Evolutionary conservation across 2,113 vertebrate genomes (phyloP).

Genomic region (Abramis brama): DNA sequence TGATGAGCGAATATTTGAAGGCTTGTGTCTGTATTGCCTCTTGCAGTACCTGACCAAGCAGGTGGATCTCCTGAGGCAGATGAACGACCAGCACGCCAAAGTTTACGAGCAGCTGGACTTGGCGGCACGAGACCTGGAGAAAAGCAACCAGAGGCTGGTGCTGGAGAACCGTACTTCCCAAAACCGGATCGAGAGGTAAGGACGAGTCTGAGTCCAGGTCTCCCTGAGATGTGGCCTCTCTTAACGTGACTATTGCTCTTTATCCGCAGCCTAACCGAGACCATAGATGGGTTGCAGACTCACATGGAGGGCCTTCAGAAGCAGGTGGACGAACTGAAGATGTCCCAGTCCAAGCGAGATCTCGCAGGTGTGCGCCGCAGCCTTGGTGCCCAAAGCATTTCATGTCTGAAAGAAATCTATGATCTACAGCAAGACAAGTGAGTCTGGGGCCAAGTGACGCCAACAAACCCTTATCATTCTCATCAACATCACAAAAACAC

Average conservation of each 20-base stretch:
- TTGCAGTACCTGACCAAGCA: constrained; percentile 90
- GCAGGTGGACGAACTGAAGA: constrained; percentile 86
- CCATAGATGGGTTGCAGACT: constrained; percentile 84
- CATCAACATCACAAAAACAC: not conserved
- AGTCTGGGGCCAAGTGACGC: not conserved
- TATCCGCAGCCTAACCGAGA: constrained; percentile 86
- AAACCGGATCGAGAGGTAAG: constrained; percentile 87
- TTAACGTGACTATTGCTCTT: not conserved
- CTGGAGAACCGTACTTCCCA: constrained; percentile 87
- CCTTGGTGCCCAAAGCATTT: constrained; percentile 80
- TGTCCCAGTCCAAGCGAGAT: constrained; percentile 66
- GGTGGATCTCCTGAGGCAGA: constrained; percentile 88
- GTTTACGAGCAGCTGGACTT: constrained; percentile 93
- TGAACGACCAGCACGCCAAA: constrained; percentile 95
- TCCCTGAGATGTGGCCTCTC: not conserved
- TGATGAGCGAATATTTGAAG: not conserved
- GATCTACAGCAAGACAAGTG: constrained; percentile 85
- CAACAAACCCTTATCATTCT: not conserved
- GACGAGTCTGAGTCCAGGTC: not conserved
- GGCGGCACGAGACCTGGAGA: constrained; percentile 88
- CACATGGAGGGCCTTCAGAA: constrained; percentile 87
- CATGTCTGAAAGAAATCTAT: constrained; percentile 89
- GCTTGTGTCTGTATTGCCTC: constrained; percentile 2
- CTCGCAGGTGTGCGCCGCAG: constrained; percentile 75
- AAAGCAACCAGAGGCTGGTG: constrained; percentile 86